Evolutionary conservation across 2,888 invertebrate genomes (phyloP).

Genomic region (Agrilus mali): DNA sequence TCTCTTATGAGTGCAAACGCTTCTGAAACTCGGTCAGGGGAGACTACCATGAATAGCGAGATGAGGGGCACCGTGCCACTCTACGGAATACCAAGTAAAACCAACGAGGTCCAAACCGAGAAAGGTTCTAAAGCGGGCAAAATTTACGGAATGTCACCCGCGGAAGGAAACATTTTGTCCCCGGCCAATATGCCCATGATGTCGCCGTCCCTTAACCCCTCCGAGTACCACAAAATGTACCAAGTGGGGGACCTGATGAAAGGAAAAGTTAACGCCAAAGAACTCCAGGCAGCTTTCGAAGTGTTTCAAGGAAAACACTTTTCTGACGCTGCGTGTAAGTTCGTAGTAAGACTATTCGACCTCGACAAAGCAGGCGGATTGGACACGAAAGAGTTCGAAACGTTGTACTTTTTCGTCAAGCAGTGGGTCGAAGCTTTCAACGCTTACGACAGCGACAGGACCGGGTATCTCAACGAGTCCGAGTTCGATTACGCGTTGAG

Average conservation of each 20-base stretch:
- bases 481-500: constrained; percentile 24
- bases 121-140: no score
- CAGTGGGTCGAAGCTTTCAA: constrained; percentile 28
- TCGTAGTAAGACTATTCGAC: constrained; percentile 28
- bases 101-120: no score
- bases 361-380: constrained; percentile 27
- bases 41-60: no score
- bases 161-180: no score
- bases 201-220: no score
- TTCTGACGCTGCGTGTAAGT: constrained; percentile 27
- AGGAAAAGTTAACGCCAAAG: constrained; percentile 25
- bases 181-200: no score
- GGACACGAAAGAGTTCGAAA: constrained; percentile 27
- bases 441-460: constrained; percentile 21
- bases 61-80: no score
- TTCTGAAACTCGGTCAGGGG: no score
- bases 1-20: no score
- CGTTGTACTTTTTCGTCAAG: constrained; percentile 27
- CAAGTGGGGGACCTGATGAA: constrained; percentile 13
- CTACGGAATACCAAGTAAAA: no score
- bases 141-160: no score
- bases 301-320: constrained; percentile 26
- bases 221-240: constrained; percentile 7
- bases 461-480: constrained; percentile 24
- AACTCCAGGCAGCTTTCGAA: constrained; percentile 27